Evolutionary conservation across 2,113 vertebrate species (phyloP).

Genomic region (Ceuthmochares aereus): DNA sequence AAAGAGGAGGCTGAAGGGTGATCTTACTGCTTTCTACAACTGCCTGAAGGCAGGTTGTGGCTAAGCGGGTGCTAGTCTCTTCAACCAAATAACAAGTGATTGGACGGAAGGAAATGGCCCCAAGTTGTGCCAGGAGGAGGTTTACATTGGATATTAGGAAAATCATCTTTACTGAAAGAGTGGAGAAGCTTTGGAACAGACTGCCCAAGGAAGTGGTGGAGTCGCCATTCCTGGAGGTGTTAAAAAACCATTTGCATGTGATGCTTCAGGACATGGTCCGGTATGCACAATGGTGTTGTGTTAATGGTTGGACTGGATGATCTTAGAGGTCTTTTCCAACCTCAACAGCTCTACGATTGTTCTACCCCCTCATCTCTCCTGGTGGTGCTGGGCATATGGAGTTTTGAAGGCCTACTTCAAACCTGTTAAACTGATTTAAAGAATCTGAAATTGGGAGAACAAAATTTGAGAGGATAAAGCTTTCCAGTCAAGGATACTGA

Average conservation of each 20-base stretch:
- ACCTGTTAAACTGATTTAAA: not conserved
- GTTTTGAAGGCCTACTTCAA: not conserved
- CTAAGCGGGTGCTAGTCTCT: rapidly evolving
- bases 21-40: rapidly evolving
- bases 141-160: not conserved
- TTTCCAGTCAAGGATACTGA: not conserved
- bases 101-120: not conserved
- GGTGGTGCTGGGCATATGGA: not conserved
- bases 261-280: too few species aligned
- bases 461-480: not conserved
- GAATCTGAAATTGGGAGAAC: not conserved
- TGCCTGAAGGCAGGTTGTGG: rapidly evolving
- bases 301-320: too few species aligned
- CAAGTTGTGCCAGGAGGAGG: rapidly evolving
- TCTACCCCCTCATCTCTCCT: not conserved
- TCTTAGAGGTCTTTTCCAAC: too few species aligned
- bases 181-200: not conserved
- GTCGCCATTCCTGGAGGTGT: not conserved
- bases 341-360: too few species aligned
- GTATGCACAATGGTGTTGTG: too few species aligned
- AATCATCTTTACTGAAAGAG: rapidly evolving
- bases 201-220: not conserved
- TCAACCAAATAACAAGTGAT: not conserved
- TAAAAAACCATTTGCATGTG: not conserved
- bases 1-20: not conserved